Evolutionary conservation across 2,113 vertebrate species (phyloP).

Genomic region (Amphiprion percula): DNA sequence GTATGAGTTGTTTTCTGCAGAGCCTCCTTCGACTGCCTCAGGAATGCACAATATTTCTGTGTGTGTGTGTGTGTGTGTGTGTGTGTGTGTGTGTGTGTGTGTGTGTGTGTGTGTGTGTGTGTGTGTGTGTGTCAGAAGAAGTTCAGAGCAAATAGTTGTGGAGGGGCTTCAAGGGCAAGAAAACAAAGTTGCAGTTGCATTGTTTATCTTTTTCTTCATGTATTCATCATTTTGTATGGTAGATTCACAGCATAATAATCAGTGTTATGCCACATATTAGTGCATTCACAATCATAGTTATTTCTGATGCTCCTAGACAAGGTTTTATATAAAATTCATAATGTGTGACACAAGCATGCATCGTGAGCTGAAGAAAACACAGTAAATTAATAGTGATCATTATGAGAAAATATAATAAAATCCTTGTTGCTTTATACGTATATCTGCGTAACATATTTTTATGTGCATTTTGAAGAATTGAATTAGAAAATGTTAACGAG

Average conservation of each 20-base stretch:
- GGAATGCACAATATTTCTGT: slow-evolving; percentile 45
- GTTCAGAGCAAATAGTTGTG: slow-evolving; percentile 2
- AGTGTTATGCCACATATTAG: not conserved
- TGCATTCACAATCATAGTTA: no score
- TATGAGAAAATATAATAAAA: no score
- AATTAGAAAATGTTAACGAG: no score
- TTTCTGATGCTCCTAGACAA: no score
- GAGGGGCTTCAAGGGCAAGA: not conserved
- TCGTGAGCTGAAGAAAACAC: no score
- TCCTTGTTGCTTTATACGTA: no score
- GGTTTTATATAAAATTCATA: no score
- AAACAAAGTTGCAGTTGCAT: slow-evolving; percentile 7
- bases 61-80: not conserved
- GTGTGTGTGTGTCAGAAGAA: slow-evolving; percentile 5
- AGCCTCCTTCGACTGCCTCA: slow-evolving; percentile 12
- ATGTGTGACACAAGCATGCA: no score
- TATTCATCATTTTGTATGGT: not conserved
- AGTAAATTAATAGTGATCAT: no score
- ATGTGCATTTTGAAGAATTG: no score
- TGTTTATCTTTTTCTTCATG: not conserved
- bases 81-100: no score
- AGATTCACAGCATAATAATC: not conserved
- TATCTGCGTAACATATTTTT: no score
- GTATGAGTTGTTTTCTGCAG: slow-evolving; percentile 38
- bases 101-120: slow-evolving; percentile 4